These are phyloP conservation scores for Carlito syrichta DNA, from an alignment of 2,113 vertebrate species.

Conservation along the genomic window DNA sequence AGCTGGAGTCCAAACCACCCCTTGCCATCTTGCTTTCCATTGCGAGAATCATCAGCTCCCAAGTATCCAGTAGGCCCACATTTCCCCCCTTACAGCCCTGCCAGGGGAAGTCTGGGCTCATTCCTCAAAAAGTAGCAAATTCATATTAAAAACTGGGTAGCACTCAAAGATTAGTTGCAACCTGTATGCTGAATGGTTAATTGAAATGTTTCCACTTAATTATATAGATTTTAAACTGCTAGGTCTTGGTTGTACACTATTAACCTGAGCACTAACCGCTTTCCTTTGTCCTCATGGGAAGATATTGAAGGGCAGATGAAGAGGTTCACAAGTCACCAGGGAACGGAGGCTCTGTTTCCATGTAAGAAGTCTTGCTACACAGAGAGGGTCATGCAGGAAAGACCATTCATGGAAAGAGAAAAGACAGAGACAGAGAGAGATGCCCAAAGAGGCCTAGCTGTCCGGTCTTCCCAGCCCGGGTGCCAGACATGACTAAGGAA, in stretches of 20 bases:
- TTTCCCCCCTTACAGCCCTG: background rate
- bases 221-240: background rate
- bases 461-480: background rate
- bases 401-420: background rate
- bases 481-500: background rate
- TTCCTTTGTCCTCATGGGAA: background rate
- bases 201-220: background rate
- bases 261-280: background rate
- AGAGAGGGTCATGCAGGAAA: background rate
- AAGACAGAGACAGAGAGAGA: background rate
- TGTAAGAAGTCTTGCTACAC: background rate
- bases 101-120: background rate
- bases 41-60: background rate
- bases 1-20: background rate
- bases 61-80: background rate
- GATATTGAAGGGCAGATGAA: background rate
- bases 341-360: background rate
- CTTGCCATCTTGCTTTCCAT: background rate
- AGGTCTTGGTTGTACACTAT: background rate
- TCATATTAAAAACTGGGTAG: background rate
- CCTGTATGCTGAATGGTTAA: background rate
- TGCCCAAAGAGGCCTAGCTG: background rate
- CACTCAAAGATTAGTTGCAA: background rate
- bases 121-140: background rate
- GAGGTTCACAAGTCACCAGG: background rate